Conservation (phyloP, 2,888 invertebrate species). For the Glaucopsyche alexis region DNA sequence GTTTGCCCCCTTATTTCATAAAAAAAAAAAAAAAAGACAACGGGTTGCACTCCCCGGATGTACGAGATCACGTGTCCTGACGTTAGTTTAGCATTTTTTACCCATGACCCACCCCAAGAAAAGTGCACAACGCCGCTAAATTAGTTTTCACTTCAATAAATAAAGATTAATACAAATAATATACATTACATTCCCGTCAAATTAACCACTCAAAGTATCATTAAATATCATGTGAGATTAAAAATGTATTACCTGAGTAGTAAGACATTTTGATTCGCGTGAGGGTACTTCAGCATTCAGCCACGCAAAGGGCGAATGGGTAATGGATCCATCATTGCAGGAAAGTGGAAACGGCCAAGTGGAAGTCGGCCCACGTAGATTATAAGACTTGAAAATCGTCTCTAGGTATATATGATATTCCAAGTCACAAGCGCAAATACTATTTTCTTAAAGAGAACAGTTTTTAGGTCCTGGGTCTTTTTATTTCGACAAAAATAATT, state of each 20-base stretch:
- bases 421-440: not conserved
- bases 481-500: not conserved
- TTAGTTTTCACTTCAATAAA: too few species aligned
- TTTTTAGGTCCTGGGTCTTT: not conserved
- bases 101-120: too few species aligned
- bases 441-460: not conserved
- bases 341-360: not conserved
- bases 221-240: not conserved
- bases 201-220: not conserved
- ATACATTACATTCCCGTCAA: too few species aligned
- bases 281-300: slow-evolving; percentile 7
- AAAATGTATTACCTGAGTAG: not conserved
- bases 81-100: too few species aligned
- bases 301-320: slow-evolving; percentile 6
- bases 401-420: too few species aligned
- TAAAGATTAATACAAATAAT: too few species aligned
- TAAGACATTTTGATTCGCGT: not conserved
- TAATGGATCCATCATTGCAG: not conserved
- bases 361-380: not conserved
- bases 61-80: too few species aligned
- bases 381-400: too few species aligned
- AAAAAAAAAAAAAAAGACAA: too few species aligned
- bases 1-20: too few species aligned
- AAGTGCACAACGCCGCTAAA: too few species aligned
- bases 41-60: too few species aligned